Evolutionary conservation across 1,140 invertebrate species (phyloP).

Genomic region (Trachymyrmex cornetzi): DNA sequence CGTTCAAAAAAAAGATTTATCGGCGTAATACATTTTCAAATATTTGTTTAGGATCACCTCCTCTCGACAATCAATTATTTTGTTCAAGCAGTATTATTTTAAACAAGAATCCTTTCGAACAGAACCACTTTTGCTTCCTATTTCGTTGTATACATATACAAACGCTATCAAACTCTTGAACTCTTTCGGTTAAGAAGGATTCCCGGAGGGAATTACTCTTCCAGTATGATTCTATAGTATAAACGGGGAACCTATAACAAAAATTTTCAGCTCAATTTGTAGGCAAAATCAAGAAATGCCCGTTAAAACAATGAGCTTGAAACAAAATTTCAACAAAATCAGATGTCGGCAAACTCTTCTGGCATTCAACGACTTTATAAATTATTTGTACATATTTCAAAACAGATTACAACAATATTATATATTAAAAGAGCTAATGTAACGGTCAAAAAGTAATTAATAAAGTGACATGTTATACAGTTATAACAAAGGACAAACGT

Average conservation of each 20-base stretch:
- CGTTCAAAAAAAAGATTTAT: not conserved
- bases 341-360: not conserved
- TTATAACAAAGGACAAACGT: not conserved
- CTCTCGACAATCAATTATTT: not conserved
- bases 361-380: not conserved
- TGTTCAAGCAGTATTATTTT: constrained; percentile 13
- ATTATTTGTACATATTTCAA: not conserved
- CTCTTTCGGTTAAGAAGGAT: constrained; percentile 42
- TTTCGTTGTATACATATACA: constrained; percentile 19
- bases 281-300: not conserved
- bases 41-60: not conserved
- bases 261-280: constrained; percentile 21
- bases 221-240: constrained; percentile 30
- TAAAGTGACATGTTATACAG: not conserved
- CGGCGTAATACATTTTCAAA: not conserved
- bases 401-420: not conserved
- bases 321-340: not conserved
- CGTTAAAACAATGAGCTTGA: not conserved
- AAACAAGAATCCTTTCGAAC: not conserved
- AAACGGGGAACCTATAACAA: not conserved
- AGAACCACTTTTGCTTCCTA: not conserved
- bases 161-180: constrained; percentile 41
- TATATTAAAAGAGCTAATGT: not conserved
- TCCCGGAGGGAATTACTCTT: constrained; percentile 62
- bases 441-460: not conserved